Base-by-base conservation (phyloP, 2,888 invertebrate genomes). In the Leptopterna dolabrata region DNA sequence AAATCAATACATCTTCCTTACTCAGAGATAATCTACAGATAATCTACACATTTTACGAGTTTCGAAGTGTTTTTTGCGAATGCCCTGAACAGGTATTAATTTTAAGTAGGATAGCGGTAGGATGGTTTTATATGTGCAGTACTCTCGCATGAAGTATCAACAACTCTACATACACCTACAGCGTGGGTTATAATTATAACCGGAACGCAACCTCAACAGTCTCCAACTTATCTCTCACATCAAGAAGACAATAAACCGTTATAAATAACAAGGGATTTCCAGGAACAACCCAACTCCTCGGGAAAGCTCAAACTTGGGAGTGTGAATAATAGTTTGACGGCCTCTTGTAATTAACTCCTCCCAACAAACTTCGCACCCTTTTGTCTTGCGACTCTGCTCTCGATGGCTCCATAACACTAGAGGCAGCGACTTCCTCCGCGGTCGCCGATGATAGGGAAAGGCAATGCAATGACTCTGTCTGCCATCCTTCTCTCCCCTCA, bases 301-400 rank as follows among this genome's bases (percentile, higher is more conserved):
- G 24, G 78, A 45, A 41, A 45, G 24, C 45, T 19, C 41, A 24
- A 78, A 78, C 45, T 78, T 78, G 78, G 78, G 83, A 70, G 83
- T 83, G 83, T 70, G 83, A 83, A 83, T 83, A 83, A 55, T 55
- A 63, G 83, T 83, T 83, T 47, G 83, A 70, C 83, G 83, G 70
- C 70, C 83, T 83, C 70, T 63, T 83, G 70, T 83, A 83, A 83
- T 83, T 83, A 83, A 70, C 82, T 43, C 78, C 78, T 78, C 45
- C n/a, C 43, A 19, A 83, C 41, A 70, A 70, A 83, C 81, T 81
- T 81, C 30, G 45, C 36, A 45, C 78, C 83, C 70, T 41, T 83
- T 83, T 83, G 83, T 83, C 83, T 83, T 83, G 29, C 16, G 13
- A 14, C 19, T 78, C 78, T 78, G 78, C 45, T 45, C 43, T 24